A percentile compares a stretch with the other conserved stretches of the same genome.
Conservation (phyloP, 2,797 vertebrate species). For the Phalanger gymnotis region DNA sequence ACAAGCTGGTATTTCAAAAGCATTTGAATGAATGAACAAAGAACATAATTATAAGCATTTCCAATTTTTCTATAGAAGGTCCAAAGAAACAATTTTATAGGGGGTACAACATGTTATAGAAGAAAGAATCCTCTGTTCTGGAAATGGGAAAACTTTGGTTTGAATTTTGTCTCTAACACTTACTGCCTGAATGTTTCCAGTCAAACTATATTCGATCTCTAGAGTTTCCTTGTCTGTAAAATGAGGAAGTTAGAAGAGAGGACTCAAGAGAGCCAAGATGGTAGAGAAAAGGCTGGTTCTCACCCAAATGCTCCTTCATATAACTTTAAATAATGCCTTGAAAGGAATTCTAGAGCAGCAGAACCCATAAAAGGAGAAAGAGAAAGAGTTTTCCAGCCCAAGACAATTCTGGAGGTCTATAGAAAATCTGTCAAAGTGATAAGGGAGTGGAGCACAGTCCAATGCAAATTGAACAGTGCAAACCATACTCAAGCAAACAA, state of each 20-base stretch:
- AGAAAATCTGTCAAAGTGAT: no score
- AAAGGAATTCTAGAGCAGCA: neutral
- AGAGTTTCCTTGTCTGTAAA: neutral
- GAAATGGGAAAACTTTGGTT: neutral
- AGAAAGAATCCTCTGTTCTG: neutral
- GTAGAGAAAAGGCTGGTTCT: neutral
- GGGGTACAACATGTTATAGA: neutral
- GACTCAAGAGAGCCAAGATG: neutral
- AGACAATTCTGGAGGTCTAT: neutral
- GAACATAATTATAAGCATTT: neutral
- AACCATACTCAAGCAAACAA: neutral
- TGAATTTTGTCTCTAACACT: neutral
- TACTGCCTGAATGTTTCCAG: no score
- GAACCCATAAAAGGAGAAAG: neutral
- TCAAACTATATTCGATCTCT: neutral
- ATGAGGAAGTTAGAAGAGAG: neutral
- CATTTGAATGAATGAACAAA: neutral
- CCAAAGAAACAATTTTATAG: neutral
- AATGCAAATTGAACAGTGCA: neutral
- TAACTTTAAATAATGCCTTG: neutral
- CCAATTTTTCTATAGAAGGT: neutral
- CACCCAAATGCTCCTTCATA: neutral
- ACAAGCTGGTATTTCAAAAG: neutral
- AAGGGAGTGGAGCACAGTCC: neutral
- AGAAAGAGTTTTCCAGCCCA: neutral